These are phyloP conservation scores for Python bivittatus DNA, from an alignment of 2,113 vertebrate species.

Conservation along the genomic window DNA sequence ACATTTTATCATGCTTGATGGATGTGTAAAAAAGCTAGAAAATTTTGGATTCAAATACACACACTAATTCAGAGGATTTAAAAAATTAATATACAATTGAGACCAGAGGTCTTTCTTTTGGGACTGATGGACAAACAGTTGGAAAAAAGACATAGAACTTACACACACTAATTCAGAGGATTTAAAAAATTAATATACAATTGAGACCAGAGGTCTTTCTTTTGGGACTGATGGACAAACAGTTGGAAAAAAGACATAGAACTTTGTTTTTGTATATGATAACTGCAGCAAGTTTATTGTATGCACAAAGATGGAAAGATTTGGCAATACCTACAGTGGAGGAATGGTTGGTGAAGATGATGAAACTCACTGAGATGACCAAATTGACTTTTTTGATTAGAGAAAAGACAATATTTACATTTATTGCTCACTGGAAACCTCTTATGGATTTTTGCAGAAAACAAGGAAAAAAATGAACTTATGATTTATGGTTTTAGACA, in stretches of 20 bases:
- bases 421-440: not conserved
- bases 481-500: not conserved
- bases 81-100: not conserved
- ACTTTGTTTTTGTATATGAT: not conserved
- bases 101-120: not conserved
- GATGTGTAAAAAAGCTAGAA: not conserved
- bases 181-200: not conserved
- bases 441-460: no score
- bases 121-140: not conserved
- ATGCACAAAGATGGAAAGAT: not conserved
- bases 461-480: not conserved
- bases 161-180: not conserved
- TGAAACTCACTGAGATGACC: not conserved
- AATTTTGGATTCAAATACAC: not conserved
- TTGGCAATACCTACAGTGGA: no score
- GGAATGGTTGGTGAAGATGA: not conserved
- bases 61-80: not conserved
- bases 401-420: not conserved
- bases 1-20: not conserved
- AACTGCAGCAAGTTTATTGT: not conserved
- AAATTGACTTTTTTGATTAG: not conserved
- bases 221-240: not conserved
- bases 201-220: not conserved
- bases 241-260: not conserved
- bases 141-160: not conserved